Conservation (phyloP, 23 tunicate species). For the Trididemnum clinides region DNA sequence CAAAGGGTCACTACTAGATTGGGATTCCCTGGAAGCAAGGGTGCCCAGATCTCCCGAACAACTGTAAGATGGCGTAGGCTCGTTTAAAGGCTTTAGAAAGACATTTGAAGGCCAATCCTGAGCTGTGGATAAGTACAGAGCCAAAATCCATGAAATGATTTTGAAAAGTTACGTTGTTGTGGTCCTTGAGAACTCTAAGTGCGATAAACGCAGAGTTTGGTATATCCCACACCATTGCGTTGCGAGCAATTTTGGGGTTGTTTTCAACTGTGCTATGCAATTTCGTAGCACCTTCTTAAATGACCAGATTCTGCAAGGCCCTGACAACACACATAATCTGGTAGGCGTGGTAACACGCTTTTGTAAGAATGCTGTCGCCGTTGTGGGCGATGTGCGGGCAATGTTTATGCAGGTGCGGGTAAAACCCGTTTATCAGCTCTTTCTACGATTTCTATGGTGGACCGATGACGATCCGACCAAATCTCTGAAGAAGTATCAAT, state of each 20-base stretch:
- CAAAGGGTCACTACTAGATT: not conserved
- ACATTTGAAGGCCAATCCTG: not conserved
- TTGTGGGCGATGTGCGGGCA: not conserved
- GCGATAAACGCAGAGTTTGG: not conserved
- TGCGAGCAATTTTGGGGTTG: not conserved
- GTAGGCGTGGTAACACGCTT: not conserved
- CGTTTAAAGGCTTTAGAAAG: not conserved
- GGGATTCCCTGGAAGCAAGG: slow-evolving; percentile 10
- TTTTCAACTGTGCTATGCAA: not conserved
- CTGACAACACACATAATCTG: slow-evolving; percentile 8
- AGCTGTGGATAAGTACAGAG: not conserved
- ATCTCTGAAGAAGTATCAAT: not conserved
- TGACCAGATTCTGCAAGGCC: slow-evolving; percentile 2
- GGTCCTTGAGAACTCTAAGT: not conserved
- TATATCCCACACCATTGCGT: slow-evolving; percentile 12
- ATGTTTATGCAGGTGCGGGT: slow-evolving; percentile 22
- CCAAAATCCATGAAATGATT: not conserved
- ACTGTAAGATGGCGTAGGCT: not conserved
- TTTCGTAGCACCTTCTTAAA: not conserved
- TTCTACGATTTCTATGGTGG: slow-evolving; percentile 21
- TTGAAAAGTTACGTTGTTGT: not conserved
- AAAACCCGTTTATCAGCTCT: not conserved
- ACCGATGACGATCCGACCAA: slow-evolving; percentile 4
- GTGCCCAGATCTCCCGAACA: slow-evolving; percentile 7
- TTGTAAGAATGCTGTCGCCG: slow-evolving; percentile 3